phyloP scores from a whole-genome alignment of 2,888 invertebrate species.

The Dorcus hopei region DNA sequence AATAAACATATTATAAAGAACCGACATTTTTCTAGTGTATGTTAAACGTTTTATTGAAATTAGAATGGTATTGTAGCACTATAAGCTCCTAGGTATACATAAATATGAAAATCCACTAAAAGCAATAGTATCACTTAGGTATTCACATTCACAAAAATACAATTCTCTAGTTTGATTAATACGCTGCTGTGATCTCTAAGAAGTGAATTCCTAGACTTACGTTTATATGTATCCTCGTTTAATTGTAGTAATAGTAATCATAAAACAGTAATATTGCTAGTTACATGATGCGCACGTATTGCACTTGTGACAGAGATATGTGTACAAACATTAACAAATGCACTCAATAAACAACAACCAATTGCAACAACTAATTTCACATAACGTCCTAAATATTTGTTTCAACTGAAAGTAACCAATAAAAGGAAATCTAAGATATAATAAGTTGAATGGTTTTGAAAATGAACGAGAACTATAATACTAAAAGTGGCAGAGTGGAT shows the following conservation, averaged over 20 bases:
- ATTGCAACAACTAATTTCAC: neutral
- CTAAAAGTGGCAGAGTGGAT: neutral
- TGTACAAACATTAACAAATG: slow-evolving; percentile 27
- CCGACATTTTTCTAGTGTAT: slow-evolving; percentile 4
- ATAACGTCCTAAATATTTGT: neutral
- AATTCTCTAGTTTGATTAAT: slow-evolving; percentile 33
- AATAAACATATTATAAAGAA: neutral
- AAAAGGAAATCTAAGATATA: too few relatives aligned
- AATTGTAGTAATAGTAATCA: slow-evolving; percentile 1
- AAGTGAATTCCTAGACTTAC: slow-evolving; percentile 17
- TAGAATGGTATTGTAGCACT: slow-evolving; percentile 41
- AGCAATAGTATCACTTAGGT: slow-evolving; percentile 43
- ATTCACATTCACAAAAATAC: slow-evolving; percentile 46
- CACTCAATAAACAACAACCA: slow-evolving; percentile 8
- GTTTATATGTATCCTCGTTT: neutral
- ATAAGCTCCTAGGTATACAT: slow-evolving; percentile 41
- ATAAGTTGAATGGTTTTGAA: too few relatives aligned
- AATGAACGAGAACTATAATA: too few relatives aligned
- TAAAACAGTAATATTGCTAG: slow-evolving; percentile 14
- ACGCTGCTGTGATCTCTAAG: slow-evolving; percentile 26
- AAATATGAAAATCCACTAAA: slow-evolving; percentile 44
- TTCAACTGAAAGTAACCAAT: too few relatives aligned
- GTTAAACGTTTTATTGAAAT: slow-evolving; percentile 39
- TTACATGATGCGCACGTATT: slow-evolving; percentile 23
- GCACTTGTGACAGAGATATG: slow-evolving; percentile 40